Percentiles rank a stretch among this genome's conserved stretches.
These are phyloP conservation scores for Lucilia sericata DNA, from an alignment of 1,140 invertebrate genomes.

Conservation along the genomic window DNA sequence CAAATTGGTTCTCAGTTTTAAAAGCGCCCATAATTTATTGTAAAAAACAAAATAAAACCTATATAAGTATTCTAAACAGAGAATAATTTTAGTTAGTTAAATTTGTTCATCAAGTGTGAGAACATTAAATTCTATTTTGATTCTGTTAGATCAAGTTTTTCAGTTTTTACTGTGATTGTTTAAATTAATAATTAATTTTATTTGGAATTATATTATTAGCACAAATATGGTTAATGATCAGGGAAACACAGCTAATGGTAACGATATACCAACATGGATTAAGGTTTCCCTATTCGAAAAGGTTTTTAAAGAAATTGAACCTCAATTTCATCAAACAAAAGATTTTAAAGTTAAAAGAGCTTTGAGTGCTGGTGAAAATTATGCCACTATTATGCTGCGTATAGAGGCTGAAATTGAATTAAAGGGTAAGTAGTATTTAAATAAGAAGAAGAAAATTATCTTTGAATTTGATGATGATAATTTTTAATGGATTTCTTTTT, in stretches of 20 bases:
- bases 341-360: slow-evolving; percentile 54
- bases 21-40: too few relatives aligned
- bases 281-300: slow-evolving; percentile 52
- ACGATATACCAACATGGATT: slow-evolving; percentile 55
- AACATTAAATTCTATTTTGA: background rate
- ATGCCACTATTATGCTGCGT: slow-evolving; percentile 60
- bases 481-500: background rate
- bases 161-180: background rate
- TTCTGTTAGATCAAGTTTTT: background rate
- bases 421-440: slow-evolving; percentile 49
- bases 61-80: background rate
- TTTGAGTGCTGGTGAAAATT: slow-evolving; percentile 62
- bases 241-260: background rate
- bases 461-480: too few relatives aligned
- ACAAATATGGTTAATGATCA: background rate
- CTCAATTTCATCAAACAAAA: slow-evolving; percentile 52
- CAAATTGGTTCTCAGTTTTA: too few relatives aligned
- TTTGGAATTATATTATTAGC: background rate
- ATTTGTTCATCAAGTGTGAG: background rate
- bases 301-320: slow-evolving; percentile 52
- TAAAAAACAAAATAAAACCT: too few relatives aligned
- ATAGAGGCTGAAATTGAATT: slow-evolving; percentile 52
- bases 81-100: background rate
- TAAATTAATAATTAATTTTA: background rate
- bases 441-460: too few relatives aligned